phyloP scores from a whole-genome alignment of 2,888 invertebrate genomes.

The Rhingia rostrata region DNA sequence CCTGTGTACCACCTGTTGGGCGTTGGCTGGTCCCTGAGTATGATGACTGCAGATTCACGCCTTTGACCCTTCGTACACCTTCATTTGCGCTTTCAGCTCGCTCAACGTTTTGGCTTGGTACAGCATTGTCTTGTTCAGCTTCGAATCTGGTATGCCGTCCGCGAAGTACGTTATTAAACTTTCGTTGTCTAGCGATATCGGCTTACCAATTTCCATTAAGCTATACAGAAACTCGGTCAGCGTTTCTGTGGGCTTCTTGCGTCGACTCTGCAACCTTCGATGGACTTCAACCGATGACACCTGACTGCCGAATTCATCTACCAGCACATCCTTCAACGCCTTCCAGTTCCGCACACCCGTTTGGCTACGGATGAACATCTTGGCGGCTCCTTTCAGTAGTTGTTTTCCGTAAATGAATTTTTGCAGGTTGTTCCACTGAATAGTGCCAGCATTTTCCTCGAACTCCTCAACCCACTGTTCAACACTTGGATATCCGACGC shows the following conservation, averaged over 20 bases:
- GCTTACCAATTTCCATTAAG: conserved; percentile 49
- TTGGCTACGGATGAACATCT: conserved; percentile 19
- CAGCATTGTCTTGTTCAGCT: conserved; percentile 1
- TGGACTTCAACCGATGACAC: conserved; percentile 48
- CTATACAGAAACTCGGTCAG: conserved; percentile 43
- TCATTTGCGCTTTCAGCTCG: conserved; percentile 22
- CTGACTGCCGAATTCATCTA: conserved; percentile 15
- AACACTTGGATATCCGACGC: conserved; percentile 3
- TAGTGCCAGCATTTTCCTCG: conserved; percentile 17
- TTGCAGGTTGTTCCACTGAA: conserved; percentile 19
- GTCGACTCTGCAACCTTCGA: conserved; percentile 34
- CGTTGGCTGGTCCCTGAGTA: neutral
- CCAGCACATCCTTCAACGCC: neutral
- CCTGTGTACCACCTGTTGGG: neutral
- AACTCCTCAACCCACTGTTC: conserved; percentile 23
- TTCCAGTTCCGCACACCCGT: conserved; percentile 13
- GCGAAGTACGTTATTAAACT: conserved; percentile 59
- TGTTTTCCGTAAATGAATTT: conserved; percentile 21
- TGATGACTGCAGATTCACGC: neutral
- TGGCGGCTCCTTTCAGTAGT: conserved; percentile 15
- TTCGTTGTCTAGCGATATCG: conserved; percentile 54
- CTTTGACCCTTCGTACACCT: conserved; percentile 24
- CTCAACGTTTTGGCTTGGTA: conserved; percentile 11
- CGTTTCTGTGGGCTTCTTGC: conserved; percentile 45
- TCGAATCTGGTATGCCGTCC: conserved; percentile 35